phyloP scores from a whole-genome alignment of 2,113 vertebrate species.

The Sphaerodactylus townsendi region DNA sequence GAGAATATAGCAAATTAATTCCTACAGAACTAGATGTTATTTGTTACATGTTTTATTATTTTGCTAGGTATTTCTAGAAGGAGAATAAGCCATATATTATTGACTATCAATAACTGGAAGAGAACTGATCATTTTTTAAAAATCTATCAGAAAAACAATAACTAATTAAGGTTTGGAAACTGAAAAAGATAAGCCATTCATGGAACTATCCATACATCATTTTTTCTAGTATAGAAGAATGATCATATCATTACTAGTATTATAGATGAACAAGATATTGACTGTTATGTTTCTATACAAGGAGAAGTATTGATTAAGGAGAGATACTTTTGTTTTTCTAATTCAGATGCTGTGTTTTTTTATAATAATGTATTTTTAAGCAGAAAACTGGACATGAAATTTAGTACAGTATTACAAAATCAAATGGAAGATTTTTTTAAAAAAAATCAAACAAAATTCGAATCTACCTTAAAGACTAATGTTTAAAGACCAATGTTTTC shows the following conservation, averaged over 20 bases:
- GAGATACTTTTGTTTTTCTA: background rate
- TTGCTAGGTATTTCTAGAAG: background rate
- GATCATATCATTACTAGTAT: background rate
- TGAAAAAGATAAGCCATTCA: no score
- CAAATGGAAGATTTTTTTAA: background rate
- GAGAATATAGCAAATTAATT: background rate
- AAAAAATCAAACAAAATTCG: no score
- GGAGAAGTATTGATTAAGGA: background rate
- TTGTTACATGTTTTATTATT: background rate
- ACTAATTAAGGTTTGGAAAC: background rate
- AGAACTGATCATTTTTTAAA: background rate
- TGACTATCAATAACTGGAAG: background rate
- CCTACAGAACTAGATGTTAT: background rate
- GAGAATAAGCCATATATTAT: background rate
- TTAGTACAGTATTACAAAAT: background rate
- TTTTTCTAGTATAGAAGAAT: no score
- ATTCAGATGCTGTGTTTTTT: background rate
- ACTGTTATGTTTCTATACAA: background rate
- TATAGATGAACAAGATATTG: no score
- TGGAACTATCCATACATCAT: no score
- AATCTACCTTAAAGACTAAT: no score
- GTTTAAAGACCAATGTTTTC: no score
- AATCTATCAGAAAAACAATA: background rate
- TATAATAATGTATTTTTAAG: background rate
- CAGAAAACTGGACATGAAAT: background rate